phyloP scores from a whole-genome alignment of 2,113 vertebrate species.

The Sylvilagus bachmani region DNA sequence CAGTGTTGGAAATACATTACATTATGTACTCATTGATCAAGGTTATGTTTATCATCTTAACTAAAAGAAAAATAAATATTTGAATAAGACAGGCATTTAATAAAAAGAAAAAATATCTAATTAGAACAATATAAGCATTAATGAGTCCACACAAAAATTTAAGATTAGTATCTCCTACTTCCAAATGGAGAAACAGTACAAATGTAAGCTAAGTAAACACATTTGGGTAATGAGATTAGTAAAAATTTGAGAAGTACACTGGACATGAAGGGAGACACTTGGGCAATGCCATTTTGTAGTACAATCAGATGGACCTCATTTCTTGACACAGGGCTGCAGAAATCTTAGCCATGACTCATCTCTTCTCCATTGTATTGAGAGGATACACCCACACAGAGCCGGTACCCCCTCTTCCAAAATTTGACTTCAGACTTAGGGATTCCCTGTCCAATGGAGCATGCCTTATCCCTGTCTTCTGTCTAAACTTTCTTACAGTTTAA shows the following conservation, averaged over 20 bases:
- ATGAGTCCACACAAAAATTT: background rate
- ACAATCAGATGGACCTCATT: background rate
- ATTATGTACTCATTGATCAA: background rate
- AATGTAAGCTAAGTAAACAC: background rate
- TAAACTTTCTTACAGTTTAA: background rate
- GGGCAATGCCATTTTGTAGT: background rate
- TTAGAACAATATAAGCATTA: background rate
- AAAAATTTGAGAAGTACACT: background rate
- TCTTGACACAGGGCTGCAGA: background rate
- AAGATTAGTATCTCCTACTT: background rate
- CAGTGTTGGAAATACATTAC: background rate
- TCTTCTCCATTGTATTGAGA: background rate
- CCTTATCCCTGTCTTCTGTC: background rate
- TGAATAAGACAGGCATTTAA: background rate
- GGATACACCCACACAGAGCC: background rate
- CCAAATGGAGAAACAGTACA: background rate
- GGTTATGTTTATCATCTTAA: background rate
- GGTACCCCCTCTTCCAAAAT: background rate
- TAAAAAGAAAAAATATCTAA: background rate
- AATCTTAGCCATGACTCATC: rapidly evolving
- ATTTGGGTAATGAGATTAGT: background rate
- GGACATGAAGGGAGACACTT: background rate
- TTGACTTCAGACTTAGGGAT: background rate
- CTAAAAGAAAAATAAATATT: background rate
- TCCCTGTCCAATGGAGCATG: background rate